Evolutionary conservation across 2,888 invertebrate species (phyloP).

Genomic region (Drosophila antonietae): DNA sequence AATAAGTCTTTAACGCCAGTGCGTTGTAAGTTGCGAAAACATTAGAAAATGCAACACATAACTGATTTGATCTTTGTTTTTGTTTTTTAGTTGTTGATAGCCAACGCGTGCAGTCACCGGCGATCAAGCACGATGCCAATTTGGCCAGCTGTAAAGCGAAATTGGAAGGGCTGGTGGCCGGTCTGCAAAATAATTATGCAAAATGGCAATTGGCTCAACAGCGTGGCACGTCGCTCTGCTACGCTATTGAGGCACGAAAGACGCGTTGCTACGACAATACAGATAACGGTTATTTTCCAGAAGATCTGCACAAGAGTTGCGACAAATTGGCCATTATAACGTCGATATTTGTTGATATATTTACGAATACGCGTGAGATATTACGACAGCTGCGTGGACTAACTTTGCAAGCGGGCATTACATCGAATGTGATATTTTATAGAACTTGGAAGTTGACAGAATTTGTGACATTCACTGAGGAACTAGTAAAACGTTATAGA

Average conservation of each 20-base stretch:
- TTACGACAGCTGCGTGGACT: slow-evolving; percentile 76
- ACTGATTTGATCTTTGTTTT: neutral
- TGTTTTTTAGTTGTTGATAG: slow-evolving; percentile 49
- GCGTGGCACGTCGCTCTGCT: slow-evolving; percentile 79
- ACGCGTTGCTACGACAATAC: slow-evolving; percentile 66
- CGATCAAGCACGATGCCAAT: slow-evolving; percentile 56
- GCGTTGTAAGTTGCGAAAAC: slow-evolving; percentile 63
- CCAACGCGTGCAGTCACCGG: slow-evolving; percentile 51
- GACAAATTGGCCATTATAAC: slow-evolving; percentile 80
- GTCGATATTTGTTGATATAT: slow-evolving; percentile 79
- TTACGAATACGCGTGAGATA: slow-evolving; percentile 63
- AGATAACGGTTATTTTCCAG: slow-evolving; percentile 60
- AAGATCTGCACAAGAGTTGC: slow-evolving; percentile 69
- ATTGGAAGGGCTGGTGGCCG: slow-evolving; percentile 68
- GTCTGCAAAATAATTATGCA: slow-evolving; percentile 70
- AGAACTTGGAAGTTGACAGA: slow-evolving; percentile 81
- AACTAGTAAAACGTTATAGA: slow-evolving; percentile 68
- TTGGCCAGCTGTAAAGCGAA: slow-evolving; percentile 65
- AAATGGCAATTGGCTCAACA: slow-evolving; percentile 83
- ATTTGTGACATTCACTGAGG: slow-evolving; percentile 69
- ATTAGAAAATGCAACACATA: neutral
- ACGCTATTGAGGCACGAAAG: slow-evolving; percentile 81
- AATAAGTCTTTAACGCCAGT: slow-evolving; percentile 71
- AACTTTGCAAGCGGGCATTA: slow-evolving; percentile 62
- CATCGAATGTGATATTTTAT: slow-evolving; percentile 65